Percentiles rank a stretch among this genome's conserved stretches.
These are phyloP conservation scores for Drosophila kambysellisi DNA, from an alignment of 2,888 invertebrate species.

Conservation along the genomic window DNA sequence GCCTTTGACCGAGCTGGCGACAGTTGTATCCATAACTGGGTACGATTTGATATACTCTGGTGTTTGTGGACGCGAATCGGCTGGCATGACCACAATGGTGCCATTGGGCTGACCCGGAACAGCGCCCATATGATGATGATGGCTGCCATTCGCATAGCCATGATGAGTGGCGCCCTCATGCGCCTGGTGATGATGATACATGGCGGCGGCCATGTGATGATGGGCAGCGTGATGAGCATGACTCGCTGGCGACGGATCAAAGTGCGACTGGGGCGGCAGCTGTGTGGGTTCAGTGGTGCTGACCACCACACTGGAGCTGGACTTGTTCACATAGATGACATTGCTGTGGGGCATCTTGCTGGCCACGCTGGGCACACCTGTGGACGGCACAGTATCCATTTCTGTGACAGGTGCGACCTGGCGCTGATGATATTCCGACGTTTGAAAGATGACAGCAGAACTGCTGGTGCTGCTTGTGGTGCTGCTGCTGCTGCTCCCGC, in stretches of 20 bases:
- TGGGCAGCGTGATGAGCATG: slow-evolving; percentile 47
- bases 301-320: slow-evolving; percentile 52
- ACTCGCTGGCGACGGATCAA: slow-evolving; percentile 30
- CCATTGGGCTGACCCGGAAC: slow-evolving; percentile 34
- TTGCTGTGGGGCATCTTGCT: slow-evolving; percentile 83
- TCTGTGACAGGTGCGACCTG: slow-evolving; percentile 82
- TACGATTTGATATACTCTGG: slow-evolving; percentile 85
- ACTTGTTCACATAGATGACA: slow-evolving; percentile 83
- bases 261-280: slow-evolving; percentile 35
- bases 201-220: slow-evolving; percentile 60
- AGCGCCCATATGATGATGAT: slow-evolving; percentile 43
- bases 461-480: slow-evolving; percentile 22
- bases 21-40: slow-evolving; percentile 85
- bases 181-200: slow-evolving; percentile 52
- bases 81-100: slow-evolving; percentile 73
- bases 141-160: slow-evolving; percentile 30
- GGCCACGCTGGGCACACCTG: slow-evolving; percentile 73
- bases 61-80: slow-evolving; percentile 84
- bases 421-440: slow-evolving; percentile 49
- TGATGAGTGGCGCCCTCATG: slow-evolving; percentile 24
- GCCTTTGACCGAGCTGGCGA: slow-evolving; percentile 85
- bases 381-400: slow-evolving; percentile 82
- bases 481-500: slow-evolving; percentile 16
- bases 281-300: slow-evolving; percentile 49
- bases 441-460: slow-evolving; percentile 51